Evolutionary conservation across 2,888 invertebrate species (phyloP).

Genomic region (Calliopum simillimum): DNA sequence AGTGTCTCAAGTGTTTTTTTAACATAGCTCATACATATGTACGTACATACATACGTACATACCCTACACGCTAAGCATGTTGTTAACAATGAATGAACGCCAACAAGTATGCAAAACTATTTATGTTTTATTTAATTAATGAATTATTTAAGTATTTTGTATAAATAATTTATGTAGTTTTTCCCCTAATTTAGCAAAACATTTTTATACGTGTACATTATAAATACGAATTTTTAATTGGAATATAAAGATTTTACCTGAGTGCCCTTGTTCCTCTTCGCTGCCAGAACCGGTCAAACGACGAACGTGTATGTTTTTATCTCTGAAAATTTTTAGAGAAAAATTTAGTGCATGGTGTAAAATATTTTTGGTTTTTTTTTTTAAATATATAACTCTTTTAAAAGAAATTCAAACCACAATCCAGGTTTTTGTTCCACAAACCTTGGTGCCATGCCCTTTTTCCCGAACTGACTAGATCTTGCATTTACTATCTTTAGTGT

Average conservation of each 20-base stretch:
- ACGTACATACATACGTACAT: neutral
- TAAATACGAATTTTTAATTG: neutral
- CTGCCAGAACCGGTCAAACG: conserved; percentile 75
- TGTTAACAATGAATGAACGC: conserved; percentile 38
- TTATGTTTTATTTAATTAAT: conserved; percentile 12
- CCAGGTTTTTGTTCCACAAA: too few species aligned
- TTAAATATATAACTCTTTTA: too few species aligned
- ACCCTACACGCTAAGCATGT: conserved; percentile 14
- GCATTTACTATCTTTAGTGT: too few species aligned
- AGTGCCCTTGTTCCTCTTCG: conserved; percentile 82
- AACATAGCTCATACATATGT: neutral
- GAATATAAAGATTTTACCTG: conserved; percentile 69
- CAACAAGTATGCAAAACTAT: conserved; percentile 34
- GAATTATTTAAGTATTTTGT: neutral
- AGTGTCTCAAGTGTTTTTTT: conserved; percentile 22
- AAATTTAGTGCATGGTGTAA: too few species aligned
- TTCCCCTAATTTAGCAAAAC: neutral
- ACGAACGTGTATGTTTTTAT: conserved; percentile 85
- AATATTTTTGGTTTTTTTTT: neutral
- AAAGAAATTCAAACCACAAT: too few species aligned
- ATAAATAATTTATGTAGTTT: neutral
- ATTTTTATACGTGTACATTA: neutral
- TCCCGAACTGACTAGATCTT: too few species aligned
- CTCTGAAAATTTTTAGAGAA: conserved; percentile 70
- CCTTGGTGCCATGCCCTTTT: too few species aligned